phyloP scores from a whole-genome alignment of 2,113 vertebrate species.

The Triplophysa tibetana region DNA sequence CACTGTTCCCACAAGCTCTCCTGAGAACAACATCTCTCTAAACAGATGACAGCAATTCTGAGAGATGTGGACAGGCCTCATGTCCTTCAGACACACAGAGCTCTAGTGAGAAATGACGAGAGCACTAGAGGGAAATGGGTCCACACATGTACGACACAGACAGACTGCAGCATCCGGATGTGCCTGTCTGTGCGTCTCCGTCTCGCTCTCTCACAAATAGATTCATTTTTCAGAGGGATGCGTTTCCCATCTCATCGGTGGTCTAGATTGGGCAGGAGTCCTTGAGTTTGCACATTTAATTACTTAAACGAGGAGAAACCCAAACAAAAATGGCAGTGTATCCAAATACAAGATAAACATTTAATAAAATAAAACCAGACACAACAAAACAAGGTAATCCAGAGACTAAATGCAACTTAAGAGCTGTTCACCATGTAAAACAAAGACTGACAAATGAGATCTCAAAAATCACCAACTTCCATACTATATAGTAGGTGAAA shows the following conservation, averaged over 20 bases:
- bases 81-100: background rate
- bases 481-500: no score
- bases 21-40: no score
- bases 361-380: no score
- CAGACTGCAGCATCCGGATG: background rate
- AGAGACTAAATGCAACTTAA: no score
- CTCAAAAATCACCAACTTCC: no score
- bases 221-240: conserved; percentile 33
- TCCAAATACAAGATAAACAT: no score
- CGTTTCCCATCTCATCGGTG: conserved; percentile 44
- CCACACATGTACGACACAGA: background rate
- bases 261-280: conserved; percentile 6
- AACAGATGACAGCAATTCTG: background rate
- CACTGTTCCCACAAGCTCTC: no score
- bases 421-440: no score
- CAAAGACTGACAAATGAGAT: no score
- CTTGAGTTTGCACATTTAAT: conserved; percentile 34
- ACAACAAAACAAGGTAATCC: no score
- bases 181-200: background rate
- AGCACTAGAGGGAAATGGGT: background rate
- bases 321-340: no score
- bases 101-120: background rate
- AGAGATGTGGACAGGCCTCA: conserved; percentile 4
- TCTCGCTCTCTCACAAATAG: conserved; percentile 19
- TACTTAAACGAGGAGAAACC: background rate